Conservation (phyloP, 2,888 invertebrate species). For the Heteropelma amictum region DNA sequence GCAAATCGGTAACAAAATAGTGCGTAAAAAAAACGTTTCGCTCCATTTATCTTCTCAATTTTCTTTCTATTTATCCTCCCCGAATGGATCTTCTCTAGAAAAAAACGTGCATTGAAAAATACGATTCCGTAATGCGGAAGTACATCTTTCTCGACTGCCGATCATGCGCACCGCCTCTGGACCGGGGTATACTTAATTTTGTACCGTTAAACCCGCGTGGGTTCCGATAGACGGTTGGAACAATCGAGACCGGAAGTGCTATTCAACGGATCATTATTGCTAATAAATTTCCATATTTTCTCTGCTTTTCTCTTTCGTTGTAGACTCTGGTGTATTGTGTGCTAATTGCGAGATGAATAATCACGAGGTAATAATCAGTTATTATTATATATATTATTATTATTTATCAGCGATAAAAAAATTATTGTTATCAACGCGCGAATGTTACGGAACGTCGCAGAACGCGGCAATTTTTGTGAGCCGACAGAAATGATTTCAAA, state of each 20-base stretch:
- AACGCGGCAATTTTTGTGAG: background rate
- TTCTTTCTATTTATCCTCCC: background rate
- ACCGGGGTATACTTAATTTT: background rate
- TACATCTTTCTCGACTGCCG: background rate
- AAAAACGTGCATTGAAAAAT: background rate
- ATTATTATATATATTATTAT: background rate
- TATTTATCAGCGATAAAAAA: background rate
- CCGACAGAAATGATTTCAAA: background rate
- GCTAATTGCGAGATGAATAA: too few relatives aligned
- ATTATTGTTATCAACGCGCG: background rate
- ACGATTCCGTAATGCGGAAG: slow-evolving; percentile 28
- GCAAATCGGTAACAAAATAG: too few relatives aligned
- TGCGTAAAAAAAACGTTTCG: too few relatives aligned
- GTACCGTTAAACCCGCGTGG: background rate
- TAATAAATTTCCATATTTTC: background rate
- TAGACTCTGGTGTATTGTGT: background rate
- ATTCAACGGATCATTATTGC: background rate
- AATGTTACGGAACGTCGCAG: background rate
- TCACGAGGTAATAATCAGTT: background rate
- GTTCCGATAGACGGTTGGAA: background rate
- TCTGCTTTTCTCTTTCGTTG: background rate
- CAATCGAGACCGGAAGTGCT: slow-evolving; percentile 7
- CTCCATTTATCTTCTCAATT: background rate
- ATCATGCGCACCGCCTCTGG: slow-evolving; percentile 17
- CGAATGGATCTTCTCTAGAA: background rate